These are phyloP conservation scores for Danio choprae DNA, from an alignment of 2,797 vertebrate genomes.

Conservation along the genomic window DNA sequence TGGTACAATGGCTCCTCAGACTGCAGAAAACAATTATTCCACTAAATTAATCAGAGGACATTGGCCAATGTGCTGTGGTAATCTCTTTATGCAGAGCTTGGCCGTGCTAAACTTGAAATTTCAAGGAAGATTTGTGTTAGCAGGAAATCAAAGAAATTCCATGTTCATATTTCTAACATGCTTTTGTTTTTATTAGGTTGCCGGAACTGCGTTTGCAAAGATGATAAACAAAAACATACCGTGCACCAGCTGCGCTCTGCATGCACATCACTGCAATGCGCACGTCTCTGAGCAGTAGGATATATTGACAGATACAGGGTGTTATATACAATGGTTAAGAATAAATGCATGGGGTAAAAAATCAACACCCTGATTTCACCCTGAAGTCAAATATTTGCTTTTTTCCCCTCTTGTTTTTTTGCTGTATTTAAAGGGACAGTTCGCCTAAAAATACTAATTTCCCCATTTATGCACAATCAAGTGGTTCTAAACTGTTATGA, in stretches of 20 bases:
- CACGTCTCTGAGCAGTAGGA: not conserved
- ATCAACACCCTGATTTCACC: slow-evolving; percentile 65
- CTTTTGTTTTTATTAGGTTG: slow-evolving; percentile 55
- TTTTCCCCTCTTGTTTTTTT: slow-evolving; percentile 51
- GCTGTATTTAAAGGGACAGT: not conserved
- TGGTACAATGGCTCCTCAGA: not conserved
- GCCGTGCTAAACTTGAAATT: slow-evolving; percentile 26
- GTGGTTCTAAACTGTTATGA: too few relatives aligned
- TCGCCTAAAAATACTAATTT: too few relatives aligned
- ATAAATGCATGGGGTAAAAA: slow-evolving; percentile 58
- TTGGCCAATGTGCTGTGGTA: not conserved
- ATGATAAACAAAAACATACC: not conserved
- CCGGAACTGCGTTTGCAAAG: not conserved
- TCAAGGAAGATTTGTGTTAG: slow-evolving; percentile 28
- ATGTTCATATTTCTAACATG: slow-evolving; percentile 66
- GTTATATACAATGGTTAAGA: slow-evolving; percentile 31
- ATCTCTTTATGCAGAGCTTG: slow-evolving; percentile 12
- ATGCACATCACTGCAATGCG: not conserved
- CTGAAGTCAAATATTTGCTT: slow-evolving; percentile 61
- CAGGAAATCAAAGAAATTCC: slow-evolving; percentile 72
- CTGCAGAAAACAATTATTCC: not conserved
- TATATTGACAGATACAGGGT: not conserved
- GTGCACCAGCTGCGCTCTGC: not conserved
- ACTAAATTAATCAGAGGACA: not conserved
- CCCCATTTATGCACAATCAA: too few relatives aligned